Conservation (phyloP, 1,140 invertebrate genomes). For the Mycetomoellerius zeteki region DNA sequence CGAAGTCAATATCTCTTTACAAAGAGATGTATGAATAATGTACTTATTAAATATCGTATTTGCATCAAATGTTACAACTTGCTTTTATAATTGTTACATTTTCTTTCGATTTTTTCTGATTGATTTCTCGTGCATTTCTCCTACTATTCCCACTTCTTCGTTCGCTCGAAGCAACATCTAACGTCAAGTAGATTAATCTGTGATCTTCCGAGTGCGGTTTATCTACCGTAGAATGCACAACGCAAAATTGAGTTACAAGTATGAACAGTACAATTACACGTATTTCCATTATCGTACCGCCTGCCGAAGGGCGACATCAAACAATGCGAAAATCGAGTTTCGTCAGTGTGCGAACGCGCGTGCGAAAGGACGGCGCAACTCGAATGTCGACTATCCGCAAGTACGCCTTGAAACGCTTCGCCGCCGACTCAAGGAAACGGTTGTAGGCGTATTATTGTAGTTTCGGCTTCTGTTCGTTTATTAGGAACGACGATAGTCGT, state of each 20-base stretch:
- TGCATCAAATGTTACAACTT: background rate
- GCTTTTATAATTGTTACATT: background rate
- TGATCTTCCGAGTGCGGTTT: constrained; percentile 30
- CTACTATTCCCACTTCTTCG: background rate
- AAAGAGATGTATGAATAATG: background rate
- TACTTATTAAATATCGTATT: background rate
- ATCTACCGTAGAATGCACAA: constrained; percentile 23
- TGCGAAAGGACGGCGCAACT: constrained; percentile 28
- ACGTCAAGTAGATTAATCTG: constrained; percentile 31
- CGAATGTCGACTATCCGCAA: constrained; percentile 29
- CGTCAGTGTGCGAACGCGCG: background rate
- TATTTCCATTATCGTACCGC: constrained; percentile 45
- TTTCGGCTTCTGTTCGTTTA: constrained; percentile 42
- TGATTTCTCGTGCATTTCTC: background rate
- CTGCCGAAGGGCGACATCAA: constrained; percentile 66
- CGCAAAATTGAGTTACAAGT: constrained; percentile 40
- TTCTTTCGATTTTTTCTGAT: background rate
- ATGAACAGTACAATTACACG: constrained; percentile 53
- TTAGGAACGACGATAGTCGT: constrained; percentile 43
- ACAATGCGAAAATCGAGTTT: constrained; percentile 58
- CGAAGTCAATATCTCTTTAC: background rate
- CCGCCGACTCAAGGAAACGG: constrained; percentile 8
- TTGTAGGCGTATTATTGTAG: constrained; percentile 63
- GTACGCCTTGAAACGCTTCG: constrained; percentile 37
- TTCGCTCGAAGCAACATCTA: constrained; percentile 1